Conservation (phyloP, 2,888 invertebrate species). For the Hymenopus coronatus region DNA sequence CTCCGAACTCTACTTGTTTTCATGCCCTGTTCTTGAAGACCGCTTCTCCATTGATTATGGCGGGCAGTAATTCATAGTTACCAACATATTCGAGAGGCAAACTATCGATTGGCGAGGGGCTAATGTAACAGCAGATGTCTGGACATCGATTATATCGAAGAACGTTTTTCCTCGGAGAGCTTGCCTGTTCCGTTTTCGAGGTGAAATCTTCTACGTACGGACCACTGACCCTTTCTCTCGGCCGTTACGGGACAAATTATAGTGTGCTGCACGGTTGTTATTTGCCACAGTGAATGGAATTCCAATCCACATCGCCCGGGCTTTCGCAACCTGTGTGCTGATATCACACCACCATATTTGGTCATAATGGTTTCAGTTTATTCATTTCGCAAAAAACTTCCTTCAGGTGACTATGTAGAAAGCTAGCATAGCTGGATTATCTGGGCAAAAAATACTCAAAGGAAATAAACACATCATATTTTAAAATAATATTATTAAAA, state of each 20-base stretch:
- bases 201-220: constrained; percentile 6
- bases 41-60: not conserved
- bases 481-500: too few species aligned
- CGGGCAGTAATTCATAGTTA: not conserved
- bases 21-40: not conserved
- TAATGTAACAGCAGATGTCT: not conserved
- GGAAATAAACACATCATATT: too few species aligned
- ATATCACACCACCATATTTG: not conserved
- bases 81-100: not conserved
- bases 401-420: too few species aligned
- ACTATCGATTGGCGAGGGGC: not conserved
- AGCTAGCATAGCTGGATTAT: too few species aligned
- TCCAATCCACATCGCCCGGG: not conserved
- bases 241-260: not conserved
- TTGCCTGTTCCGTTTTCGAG: not conserved
- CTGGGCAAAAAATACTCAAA: too few species aligned
- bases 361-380: not conserved
- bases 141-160: not conserved
- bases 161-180: not conserved
- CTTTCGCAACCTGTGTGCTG: not conserved
- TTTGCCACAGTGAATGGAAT: not conserved
- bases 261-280: not conserved
- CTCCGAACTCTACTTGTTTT: not conserved
- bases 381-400: too few species aligned
- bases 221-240: not conserved